Evolutionary conservation across 2,113 vertebrate species (phyloP), one percentile per base, ranked within the genome.

Genomic region (Polypterus senegalus): DNA sequence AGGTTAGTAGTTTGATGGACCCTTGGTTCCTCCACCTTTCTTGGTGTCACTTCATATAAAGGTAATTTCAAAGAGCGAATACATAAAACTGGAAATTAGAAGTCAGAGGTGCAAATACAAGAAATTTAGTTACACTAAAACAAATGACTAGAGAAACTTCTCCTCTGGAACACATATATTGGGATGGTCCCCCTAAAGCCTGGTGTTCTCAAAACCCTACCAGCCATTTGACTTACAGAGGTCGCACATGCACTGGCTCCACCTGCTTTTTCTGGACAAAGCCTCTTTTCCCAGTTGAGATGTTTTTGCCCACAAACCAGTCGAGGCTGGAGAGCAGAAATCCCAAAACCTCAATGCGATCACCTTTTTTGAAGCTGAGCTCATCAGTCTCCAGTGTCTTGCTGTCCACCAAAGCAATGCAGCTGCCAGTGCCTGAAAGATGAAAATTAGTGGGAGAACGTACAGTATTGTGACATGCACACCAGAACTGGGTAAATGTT

Each of bases 261-360:
- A 94, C 76, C 5, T 78, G 83, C 48, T 27, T 77, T 59, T 77
- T 81, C 64, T 89, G 88, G 55, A 94, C 83, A 49, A 99, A 97
- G 67, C 96, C 96, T 1, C 69, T 69, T 56, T 56, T 75, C 47
- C 93, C 89, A 0, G 81, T 94, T 62, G 76, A 81, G 4, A 64
- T 43, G 44, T 85, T 88, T 77, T 70, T 92, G 54, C 91, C 96
- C 47, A 98, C 79, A 71, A 96, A 95, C 76, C 91, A 81, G 0
- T 68, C 86, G 57, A 98, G 78, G 7, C 91, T 84, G 3, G 85
- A 81, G 9, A 99, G 59, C 64, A 97, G 64, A 61, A 94, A 85
- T 27, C 94, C 94, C 0, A 90, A 71, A 61, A 93, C 80, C 68
- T 94, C 86, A 51, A 97, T 85, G 64, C 61, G 59, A 27, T 97